Base-by-base conservation (phyloP, 1,140 invertebrate genomes). In the Penaeus japonicus region DNA sequence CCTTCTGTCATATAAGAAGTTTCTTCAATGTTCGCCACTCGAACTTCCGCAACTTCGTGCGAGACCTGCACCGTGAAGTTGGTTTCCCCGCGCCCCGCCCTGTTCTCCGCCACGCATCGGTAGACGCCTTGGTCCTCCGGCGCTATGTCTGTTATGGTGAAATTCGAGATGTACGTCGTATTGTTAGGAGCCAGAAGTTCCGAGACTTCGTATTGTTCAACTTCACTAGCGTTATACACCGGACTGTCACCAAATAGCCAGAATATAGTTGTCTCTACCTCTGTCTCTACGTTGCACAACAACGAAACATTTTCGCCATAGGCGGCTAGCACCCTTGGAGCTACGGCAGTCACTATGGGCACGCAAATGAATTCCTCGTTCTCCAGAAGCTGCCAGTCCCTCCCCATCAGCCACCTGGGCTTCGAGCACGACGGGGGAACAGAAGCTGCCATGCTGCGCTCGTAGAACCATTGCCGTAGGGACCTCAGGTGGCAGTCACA, bases 351-450 rank as follows among this genome's bases (percentile, higher is more conserved):
- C 27, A 93, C 91, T 79, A 91, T 90, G n/a, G 96, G 96, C 84
- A 94, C 93, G 91, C 96, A 97, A 1, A 96, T 96, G 92, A 96
- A 96, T 91, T 97, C 96, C 90, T 96, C 96, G 27, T 96, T 92
- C 88, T 95, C 94, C 47, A 97, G 93, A 77, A 94, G 93, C 91
- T 96, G 95, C 96, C 96, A 97, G 0, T 95, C 93, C 85, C 94
- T 93, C 2, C 93, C 94, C 5, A 92, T 92, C 18, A 97, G 91
- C 30, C 96, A 92, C 0, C 93, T 90, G 0, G 96, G 96, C 15
- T 92, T 92, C 24, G 93, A 92, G 92, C 96, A 97, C 1, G 94
- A 93, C 0, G 96, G 95, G 10, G 95, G 95, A 35, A 94, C 93
- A 18, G 94, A 95, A 62, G 94, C 94, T 3, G 96, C 95, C 73